Evolutionary conservation across 2,113 vertebrate genomes (phyloP), one percentile per base, ranked within the genome.

Genomic region (Apus apus): DNA sequence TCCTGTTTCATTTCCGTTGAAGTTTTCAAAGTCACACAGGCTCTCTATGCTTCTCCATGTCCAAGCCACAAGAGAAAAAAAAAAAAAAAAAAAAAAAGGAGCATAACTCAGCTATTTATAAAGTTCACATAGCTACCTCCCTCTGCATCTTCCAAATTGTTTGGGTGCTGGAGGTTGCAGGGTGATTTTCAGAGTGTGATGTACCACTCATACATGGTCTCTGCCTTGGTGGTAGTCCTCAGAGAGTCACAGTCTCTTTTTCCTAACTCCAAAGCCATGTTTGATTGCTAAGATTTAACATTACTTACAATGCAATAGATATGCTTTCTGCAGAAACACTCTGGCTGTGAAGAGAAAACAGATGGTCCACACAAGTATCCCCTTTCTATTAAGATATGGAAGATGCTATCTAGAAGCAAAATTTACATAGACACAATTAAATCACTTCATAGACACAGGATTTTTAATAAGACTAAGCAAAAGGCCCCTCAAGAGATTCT

Each of bases 1-100:
- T 97, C 97, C 96, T 97, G 95, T 97, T 95, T 97, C 85, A 46
- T 89, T 97, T 96, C 96, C 79, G 94, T 58, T 85, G 1, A 56
- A 62, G 78, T 75, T 89, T 89, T 85, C 65, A 26, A 94, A 89
- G 89, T 43, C 54, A 34, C 79, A 79, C 48, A 81, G 66, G 68
- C 94, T 48, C 73, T 32, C 21, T 75, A 1, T 46, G 45, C 62
- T 93, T 94, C 75, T 88, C 85, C 93, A 73, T 82, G 74, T 40
- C 60, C 89, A 96, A 90, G 75, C 91, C 96, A 80, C 51, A 76
- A 76, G 58, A 95, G 50, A 17, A 74, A 68, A 79, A 79, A 57
- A 77, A 80, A 56, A 40, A 19, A 20, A 95, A 53, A 15, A 71
- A 68, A 79, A 79, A 56, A 78, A 80, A 53, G 36, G 3, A 85